Evolutionary conservation across 2,888 invertebrate genomes (phyloP), one percentile per base, ranked within the genome.

Genomic region (Drosophila picticornis): DNA sequence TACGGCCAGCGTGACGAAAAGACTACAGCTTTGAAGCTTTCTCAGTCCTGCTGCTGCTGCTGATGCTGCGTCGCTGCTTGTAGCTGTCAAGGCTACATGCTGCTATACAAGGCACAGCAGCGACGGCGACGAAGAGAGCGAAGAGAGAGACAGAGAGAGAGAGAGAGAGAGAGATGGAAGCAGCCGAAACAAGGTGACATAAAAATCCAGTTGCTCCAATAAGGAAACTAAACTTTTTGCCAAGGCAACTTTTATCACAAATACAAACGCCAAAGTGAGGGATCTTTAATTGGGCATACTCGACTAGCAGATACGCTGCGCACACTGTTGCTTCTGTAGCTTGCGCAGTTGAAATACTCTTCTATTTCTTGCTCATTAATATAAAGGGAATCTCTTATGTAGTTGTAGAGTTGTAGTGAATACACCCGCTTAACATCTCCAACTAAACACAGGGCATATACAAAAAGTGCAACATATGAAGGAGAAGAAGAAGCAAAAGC

Each of bases 161-260:
- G 52, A 29, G 31, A 52, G 48, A 34, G 48, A 13, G 29, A 7
- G 67, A 61, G 27, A 4, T 31, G 60, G 29, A n/a, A 46, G 34
- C 51, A 40, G 62, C 53, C 63, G 64, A 55, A 87, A 77, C 77
- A 88, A 81, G 87, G 89, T 85, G 85, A 85, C 85, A 85, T 86
- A 86, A 85, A 88, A 88, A 88, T 86, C 81, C 77, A 81, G 81
- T 84, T 87, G 80, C 80, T 71, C 70, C 65, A 63, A 80, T 83
- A 85, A 84, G 85, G 87, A 85, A 84, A 85, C 78, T 78, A 40
- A 72, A 83, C 76, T 77, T 80, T 46, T 69, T 67, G 66, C 78
- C 67, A 73, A 74, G 61, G 74, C 58, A 60, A 52, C 69, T 29
- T 46, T 46, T 25, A 38, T 40, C 29, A 46, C 32, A 64, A 40